A percentile compares a stretch with the other conserved stretches of the same genome.
Evolutionary conservation across 2,113 vertebrate genomes (phyloP).

Genomic region (Synchiropus splendidus): DNA sequence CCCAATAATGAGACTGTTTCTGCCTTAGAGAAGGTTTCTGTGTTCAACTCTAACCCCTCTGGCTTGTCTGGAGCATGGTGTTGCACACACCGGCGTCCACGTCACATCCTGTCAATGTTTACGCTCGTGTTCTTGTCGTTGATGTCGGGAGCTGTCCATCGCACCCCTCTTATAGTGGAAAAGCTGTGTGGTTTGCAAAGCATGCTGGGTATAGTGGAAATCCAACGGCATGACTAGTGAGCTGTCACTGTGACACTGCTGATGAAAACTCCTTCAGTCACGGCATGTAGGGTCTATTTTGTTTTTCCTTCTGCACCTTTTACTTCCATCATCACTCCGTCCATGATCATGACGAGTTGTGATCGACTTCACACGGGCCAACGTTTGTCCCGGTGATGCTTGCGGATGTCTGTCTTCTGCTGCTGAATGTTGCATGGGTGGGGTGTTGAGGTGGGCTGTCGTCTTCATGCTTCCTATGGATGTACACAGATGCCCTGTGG

Average conservation of each 20-base stretch:
- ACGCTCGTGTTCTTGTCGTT: conserved; percentile 27
- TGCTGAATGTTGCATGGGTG: conserved; percentile 56
- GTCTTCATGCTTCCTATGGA: conserved; percentile 22
- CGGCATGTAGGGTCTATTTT: conserved; percentile 52
- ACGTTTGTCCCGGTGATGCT: too few relatives aligned
- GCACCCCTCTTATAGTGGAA: conserved; percentile 25
- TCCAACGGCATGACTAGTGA: conserved; percentile 54
- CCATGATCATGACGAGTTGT: conserved; percentile 40
- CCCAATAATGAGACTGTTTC: conserved; percentile 34
- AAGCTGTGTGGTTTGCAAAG: conserved; percentile 57
- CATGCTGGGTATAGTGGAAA: conserved; percentile 58
- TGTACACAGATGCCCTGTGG: conserved; percentile 9
- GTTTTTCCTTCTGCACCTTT: conserved; percentile 29
- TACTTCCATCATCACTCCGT: conserved; percentile 43
- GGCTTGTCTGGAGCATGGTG: conserved; percentile 58
- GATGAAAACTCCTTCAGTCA: conserved; percentile 39
- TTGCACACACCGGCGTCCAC: conserved; percentile 30
- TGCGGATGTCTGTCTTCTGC: conserved; percentile 41
- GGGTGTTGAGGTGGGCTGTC: conserved; percentile 23
- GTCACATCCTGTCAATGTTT: conserved; percentile 37
- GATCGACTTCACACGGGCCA: conserved; percentile 37
- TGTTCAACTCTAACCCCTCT: conserved; percentile 41
- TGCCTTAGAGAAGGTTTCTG: conserved; percentile 33
- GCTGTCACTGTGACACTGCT: conserved; percentile 19
- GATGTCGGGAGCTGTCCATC: conserved; percentile 48